A percentile compares a stretch with the other conserved stretches of the same genome.
Conservation (phyloP, 2,113 vertebrate species). For the Charina bottae region DNA sequence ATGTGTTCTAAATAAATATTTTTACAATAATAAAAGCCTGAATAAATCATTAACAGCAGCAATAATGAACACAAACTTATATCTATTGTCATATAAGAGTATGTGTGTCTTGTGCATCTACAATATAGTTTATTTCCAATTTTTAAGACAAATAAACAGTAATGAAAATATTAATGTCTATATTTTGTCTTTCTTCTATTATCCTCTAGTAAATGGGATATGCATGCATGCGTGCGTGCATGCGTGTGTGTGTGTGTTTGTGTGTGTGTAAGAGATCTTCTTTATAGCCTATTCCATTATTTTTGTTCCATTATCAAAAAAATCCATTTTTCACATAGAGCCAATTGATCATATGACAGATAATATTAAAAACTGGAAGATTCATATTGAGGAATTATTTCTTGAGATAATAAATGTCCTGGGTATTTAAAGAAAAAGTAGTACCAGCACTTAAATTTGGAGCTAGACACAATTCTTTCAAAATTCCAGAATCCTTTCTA, state of each 20-base stretch:
- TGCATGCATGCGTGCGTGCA: not conserved
- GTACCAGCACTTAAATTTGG: too few relatives aligned
- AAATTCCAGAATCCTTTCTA: too few relatives aligned
- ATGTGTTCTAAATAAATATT: not conserved
- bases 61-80: not conserved
- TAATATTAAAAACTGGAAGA: not conserved
- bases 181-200: not conserved
- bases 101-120: not conserved
- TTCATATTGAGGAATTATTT: too few relatives aligned
- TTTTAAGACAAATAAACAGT: not conserved
- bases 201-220: not conserved
- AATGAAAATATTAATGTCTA: not conserved
- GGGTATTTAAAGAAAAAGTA: too few relatives aligned
- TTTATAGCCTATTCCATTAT: not conserved
- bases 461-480: too few relatives aligned
- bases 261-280: not conserved
- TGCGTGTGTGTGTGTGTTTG: not conserved
- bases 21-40: not conserved
- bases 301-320: not conserved
- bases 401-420: too few relatives aligned
- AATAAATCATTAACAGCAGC: not conserved
- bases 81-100: not conserved
- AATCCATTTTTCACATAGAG: not conserved
- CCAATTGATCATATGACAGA: not conserved
- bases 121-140: not conserved